Conservation (phyloP, 92 coral and sea anemone species). For the Plumapathes pennacea region DNA sequence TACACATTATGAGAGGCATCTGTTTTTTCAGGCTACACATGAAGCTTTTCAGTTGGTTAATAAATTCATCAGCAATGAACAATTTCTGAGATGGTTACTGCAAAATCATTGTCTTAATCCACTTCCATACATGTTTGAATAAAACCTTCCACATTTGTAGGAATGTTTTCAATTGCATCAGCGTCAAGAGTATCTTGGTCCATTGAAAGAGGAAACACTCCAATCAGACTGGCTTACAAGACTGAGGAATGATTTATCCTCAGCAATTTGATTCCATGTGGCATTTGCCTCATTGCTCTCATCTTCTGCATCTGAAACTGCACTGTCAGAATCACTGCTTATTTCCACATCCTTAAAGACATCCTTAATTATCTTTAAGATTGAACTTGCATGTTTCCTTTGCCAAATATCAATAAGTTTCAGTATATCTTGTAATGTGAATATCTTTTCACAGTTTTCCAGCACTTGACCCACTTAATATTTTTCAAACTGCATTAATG, state of each 20-base stretch:
- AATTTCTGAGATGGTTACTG: too few relatives aligned
- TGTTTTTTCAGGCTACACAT: too few relatives aligned
- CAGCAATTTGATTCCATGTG: conserved; percentile 14
- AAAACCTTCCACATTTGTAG: conserved; percentile 8
- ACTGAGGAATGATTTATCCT: conserved; percentile 29
- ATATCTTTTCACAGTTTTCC: conserved; percentile 17
- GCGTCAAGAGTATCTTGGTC: too few relatives aligned
- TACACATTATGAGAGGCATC: too few relatives aligned
- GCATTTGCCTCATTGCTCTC: conserved; percentile 10
- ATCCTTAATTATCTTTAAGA: conserved; percentile 13
- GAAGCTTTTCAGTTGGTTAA: too few relatives aligned
- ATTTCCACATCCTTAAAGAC: conserved; percentile 28
- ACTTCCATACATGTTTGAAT: too few relatives aligned
- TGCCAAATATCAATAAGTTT: conserved; percentile 46
- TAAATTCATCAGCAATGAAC: too few relatives aligned
- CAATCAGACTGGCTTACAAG: conserved; percentile 26
- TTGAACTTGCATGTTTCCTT: conserved; percentile 31
- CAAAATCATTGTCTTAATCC: too few relatives aligned
- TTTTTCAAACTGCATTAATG: too few relatives aligned
- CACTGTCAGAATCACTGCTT: too few relatives aligned
- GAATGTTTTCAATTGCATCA: neutral
- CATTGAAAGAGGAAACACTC: conserved; percentile 14
- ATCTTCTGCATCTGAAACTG: conserved; percentile 14
- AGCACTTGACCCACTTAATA: too few relatives aligned
- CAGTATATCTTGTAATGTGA: conserved; percentile 21